Conservation (phyloP, 2,113 vertebrate species). For the Saccopteryx bilineata region DNA sequence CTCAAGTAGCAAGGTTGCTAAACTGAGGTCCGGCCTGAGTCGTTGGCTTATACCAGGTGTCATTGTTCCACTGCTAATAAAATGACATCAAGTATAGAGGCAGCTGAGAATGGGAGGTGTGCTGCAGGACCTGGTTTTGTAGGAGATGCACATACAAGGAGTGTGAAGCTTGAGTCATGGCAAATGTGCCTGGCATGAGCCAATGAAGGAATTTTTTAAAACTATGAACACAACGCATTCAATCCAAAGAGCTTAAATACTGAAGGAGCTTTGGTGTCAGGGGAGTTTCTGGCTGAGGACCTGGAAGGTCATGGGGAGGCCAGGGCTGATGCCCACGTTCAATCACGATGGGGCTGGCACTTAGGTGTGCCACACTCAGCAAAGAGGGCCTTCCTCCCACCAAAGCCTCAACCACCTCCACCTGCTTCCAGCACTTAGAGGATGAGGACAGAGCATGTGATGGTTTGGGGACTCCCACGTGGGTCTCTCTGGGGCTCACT, state of each 20-base stretch:
- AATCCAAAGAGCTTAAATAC: background rate
- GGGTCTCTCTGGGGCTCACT: background rate
- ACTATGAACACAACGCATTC: background rate
- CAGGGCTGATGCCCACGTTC: too few relatives aligned
- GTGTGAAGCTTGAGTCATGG: background rate
- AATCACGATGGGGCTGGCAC: background rate
- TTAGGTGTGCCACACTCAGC: background rate
- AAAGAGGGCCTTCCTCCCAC: background rate
- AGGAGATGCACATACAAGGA: background rate
- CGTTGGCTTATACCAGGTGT: too few relatives aligned
- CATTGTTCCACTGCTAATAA: too few relatives aligned
- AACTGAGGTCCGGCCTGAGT: too few relatives aligned
- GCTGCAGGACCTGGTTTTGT: background rate
- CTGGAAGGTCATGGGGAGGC: background rate
- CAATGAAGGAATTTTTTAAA: background rate
- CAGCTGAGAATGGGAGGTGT: background rate
- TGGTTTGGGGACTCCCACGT: background rate
- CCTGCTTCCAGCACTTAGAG: background rate
- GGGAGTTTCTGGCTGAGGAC: background rate
- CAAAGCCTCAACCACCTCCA: background rate
- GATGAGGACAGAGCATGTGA: background rate
- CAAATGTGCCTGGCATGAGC: background rate
- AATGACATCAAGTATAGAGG: background rate
- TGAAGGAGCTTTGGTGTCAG: background rate
- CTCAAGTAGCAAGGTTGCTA: too few relatives aligned